These are phyloP conservation scores for Sciurus vulgaris DNA, from an alignment of 2,797 vertebrate genomes.

Conservation along the genomic window DNA sequence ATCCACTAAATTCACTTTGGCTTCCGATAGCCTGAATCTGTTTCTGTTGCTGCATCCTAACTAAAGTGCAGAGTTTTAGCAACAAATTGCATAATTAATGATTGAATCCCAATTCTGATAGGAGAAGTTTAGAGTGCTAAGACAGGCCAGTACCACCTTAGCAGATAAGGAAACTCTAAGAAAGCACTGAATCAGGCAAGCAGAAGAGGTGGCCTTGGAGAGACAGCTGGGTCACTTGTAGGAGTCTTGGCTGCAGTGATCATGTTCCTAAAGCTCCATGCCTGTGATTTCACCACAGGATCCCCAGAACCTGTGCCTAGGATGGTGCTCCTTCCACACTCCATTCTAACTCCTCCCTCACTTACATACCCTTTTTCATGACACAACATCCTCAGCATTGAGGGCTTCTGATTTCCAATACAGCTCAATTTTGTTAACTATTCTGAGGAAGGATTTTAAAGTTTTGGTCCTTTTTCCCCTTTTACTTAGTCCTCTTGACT, in stretches of 20 bases:
- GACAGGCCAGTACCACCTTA: neutral
- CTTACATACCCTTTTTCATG: too few species aligned
- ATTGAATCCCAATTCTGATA: neutral
- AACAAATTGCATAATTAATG: neutral
- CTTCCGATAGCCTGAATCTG: neutral
- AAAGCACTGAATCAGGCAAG: neutral
- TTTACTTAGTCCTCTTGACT: neutral
- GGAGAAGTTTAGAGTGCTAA: neutral
- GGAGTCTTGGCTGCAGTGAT: too few species aligned
- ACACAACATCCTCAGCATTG: neutral
- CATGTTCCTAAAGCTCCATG: neutral
- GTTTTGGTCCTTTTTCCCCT: neutral
- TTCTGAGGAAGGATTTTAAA: neutral
- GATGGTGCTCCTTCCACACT: neutral
- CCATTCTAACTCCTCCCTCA: neutral
- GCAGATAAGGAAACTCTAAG: neutral
- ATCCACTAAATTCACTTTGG: neutral
- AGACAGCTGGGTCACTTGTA: neutral
- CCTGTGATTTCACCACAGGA: neutral
- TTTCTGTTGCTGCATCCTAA: slow-evolving; percentile 22
- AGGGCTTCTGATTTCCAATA: neutral
- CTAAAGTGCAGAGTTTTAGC: neutral
- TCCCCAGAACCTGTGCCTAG: neutral
- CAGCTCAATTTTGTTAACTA: neutral
- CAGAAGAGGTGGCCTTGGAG: neutral